Evolutionary conservation across 2,113 vertebrate genomes (phyloP), one percentile per base, ranked within the genome.

Genomic region (Stigmatopora argus): DNA sequence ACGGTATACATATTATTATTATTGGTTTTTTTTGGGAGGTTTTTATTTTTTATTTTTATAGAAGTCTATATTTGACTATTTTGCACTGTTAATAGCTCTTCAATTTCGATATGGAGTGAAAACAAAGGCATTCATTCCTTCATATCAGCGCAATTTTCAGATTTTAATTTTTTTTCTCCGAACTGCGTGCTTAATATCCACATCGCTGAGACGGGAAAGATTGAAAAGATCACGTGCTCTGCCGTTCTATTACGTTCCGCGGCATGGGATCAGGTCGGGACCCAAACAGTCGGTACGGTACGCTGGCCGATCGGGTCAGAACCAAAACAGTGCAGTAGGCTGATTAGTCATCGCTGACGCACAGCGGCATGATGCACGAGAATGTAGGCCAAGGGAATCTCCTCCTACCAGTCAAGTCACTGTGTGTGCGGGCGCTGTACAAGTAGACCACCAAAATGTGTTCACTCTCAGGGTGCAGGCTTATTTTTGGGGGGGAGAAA

Each of bases 301-400:
- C 26, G 26, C 26, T 3, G 26, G 26, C 26, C 26, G 78, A 81
- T 72, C 64, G 67, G 80, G 78, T 72, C 74, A 71, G 62, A 70
- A 66, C 69, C 78, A 75, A 75, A 74, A 73, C 76, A 60, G 74
- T 66, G 78, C 81, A 58, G 72, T 63, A 45, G 44, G 74, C 69
- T 82, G 78, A 79, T 85, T 85, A 87, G 81, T 87, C 87, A 89
- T 82, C 82, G 62, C 79, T 88, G 88, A 89, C 81, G 85, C 86
- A 88, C 72, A 77, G 78, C 71, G 70, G 84, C 82, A 57, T 67
- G 77, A 77, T 80, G 74, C 77, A 68, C 74, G 61, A 74, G 79
- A 86, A 89, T 89, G 80, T 88, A 89, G 88, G 85, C 67, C 88
- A 85, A 71, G 85, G 86, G 85, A 87, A 87, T 88, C 84, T 89